Base-by-base conservation (phyloP, 2,888 invertebrate genomes). In the Gnatocerus cornutus region DNA sequence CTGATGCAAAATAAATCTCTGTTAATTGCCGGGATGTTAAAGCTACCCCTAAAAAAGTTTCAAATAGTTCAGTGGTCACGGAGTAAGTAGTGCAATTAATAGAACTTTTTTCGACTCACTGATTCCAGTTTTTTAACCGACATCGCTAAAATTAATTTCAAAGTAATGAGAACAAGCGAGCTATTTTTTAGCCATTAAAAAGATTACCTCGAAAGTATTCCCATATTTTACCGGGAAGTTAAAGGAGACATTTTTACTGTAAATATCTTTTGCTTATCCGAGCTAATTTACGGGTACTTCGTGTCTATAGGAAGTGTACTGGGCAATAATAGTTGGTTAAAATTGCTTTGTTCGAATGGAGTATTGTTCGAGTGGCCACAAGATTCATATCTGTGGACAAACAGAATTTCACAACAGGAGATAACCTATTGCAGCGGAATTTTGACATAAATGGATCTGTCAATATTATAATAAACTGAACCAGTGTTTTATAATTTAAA, bases 51-150 rank as follows among this genome's bases (percentile, higher is more conserved):
- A 29, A 30, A 30, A 30, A 41, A 29, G 27, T 50, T 50, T 50
- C 1, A 50, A 50, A 29, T 46, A 9, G 43, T 13, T 14, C 21
- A 8, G 16, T 21, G 16, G 9, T 13, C 46, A 46, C 46, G 13
- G 9, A 16, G 21, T 16, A 46, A 46, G 16, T 46, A 46, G 52
- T 7, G 12, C 52, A 30, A 30, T 52, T 33, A 30, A 30, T 33
- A 33, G 7, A 37, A 37, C 37, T 12, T 12, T 39, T 9, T 43
- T 43, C 10, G 12, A 12, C 12, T 1, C 2, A 10, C 10, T 43
- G 43, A 13, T 12, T 43, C 10, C 3, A 12, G 7, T 1, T 10
- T 10, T 10, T 3, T 43, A 2, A 43, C 43, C 13, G 7, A 39
- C n/a, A 10, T 12, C 12, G 13, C 2, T 6, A 43, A 21, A 43